These are phyloP conservation scores for Aptenodytes patagonicus DNA, from an alignment of 2,113 vertebrate species.

Conservation along the genomic window DNA sequence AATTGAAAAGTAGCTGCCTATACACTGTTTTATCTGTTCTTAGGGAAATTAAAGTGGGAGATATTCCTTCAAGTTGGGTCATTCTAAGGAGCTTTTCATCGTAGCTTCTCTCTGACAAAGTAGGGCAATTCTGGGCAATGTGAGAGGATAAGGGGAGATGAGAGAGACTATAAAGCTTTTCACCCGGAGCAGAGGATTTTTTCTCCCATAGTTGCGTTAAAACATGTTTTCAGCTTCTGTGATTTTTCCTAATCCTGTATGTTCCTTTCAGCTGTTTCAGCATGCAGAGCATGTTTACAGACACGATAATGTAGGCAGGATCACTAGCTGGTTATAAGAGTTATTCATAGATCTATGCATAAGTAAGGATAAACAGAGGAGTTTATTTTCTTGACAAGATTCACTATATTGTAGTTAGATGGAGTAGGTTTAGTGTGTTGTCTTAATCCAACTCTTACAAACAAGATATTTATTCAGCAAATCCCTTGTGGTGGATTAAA, in stretches of 20 bases:
- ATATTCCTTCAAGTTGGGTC: not conserved
- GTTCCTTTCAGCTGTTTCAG: constrained; percentile 44
- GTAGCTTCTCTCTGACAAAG: not conserved
- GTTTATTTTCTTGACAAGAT: constrained; percentile 38
- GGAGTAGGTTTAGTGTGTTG: not conserved
- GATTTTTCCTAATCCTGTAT: constrained; percentile 36
- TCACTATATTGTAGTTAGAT: not conserved
- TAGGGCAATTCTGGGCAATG: not conserved
- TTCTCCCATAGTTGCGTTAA: not conserved
- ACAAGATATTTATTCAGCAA: constrained; percentile 38
- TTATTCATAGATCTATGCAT: not conserved
- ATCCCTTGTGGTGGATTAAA: constrained; percentile 25
- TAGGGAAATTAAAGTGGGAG: not conserved
- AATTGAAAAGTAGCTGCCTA: not conserved
- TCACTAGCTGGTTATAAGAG: constrained; percentile 27
- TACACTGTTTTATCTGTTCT: not conserved
- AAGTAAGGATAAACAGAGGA: constrained; percentile 40
- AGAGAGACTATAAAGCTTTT: constrained; percentile 20
- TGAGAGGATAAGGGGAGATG: not conserved
- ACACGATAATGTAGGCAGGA: constrained; percentile 5
- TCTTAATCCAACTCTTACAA: constrained; percentile 2
- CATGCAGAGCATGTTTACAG: constrained; percentile 16
- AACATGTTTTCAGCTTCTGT: constrained; percentile 18
- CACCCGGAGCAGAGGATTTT: constrained; percentile 6
- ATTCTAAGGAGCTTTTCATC: not conserved